phyloP scores from a whole-genome alignment of 2,797 vertebrate species.

The Erethizon dorsatum region DNA sequence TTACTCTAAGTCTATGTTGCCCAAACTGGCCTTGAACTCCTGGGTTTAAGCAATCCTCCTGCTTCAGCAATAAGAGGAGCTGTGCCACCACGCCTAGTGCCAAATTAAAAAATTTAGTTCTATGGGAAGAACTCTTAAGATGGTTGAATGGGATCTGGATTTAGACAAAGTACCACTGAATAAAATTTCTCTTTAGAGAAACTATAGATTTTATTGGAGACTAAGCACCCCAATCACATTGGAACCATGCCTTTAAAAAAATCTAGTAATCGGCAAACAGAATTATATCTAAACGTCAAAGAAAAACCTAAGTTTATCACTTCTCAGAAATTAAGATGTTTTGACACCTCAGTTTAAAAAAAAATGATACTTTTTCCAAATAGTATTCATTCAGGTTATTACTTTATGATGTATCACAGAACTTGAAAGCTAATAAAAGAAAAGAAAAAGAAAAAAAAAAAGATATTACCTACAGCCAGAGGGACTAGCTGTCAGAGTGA shows the following conservation, averaged over 20 bases:
- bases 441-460: not conserved
- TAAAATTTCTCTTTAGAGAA: slow-evolving; percentile 46
- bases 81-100: not conserved
- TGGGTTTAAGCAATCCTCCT: not conserved
- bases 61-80: not conserved
- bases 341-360: slow-evolving; percentile 26
- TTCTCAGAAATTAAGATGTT: slow-evolving; percentile 8
- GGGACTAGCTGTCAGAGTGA: not conserved
- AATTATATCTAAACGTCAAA: slow-evolving; percentile 55
- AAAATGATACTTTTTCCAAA: not conserved
- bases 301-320: not conserved
- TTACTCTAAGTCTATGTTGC: not conserved
- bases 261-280: not conserved
- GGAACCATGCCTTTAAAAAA: not conserved
- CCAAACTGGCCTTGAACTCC: not conserved
- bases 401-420: not conserved
- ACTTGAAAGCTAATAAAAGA: not conserved
- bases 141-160: not conserved
- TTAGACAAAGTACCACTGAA: slow-evolving; percentile 38
- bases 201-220: not conserved
- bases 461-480: not conserved
- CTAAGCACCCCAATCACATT: not conserved
- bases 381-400: not conserved
- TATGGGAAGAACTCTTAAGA: slow-evolving; percentile 19
- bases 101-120: slow-evolving; percentile 12